Percentiles rank a stretch among this genome's conserved stretches.
Evolutionary conservation across 1,140 invertebrate genomes (phyloP).

Genomic region (Vanessa atalanta): DNA sequence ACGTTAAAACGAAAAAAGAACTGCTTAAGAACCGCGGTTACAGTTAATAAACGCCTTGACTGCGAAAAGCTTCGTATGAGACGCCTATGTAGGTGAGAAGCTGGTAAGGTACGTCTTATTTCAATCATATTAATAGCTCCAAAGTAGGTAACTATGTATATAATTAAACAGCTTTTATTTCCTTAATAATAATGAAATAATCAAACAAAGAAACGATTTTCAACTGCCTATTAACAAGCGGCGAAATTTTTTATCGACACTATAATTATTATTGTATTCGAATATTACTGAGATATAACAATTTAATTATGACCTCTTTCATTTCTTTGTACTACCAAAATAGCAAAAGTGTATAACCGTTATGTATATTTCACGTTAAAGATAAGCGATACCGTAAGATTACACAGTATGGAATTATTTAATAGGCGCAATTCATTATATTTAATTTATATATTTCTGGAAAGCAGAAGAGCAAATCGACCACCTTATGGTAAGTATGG

Average conservation of each 20-base stretch:
- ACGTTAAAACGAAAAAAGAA: too few species aligned
- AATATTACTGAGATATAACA: conserved; percentile 21
- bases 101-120: too few species aligned
- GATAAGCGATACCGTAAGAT: conserved; percentile 30
- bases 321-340: conserved; percentile 11
- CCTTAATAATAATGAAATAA: neutral
- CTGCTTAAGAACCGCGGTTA: too few species aligned
- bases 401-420: conserved; percentile 15
- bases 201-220: neutral
- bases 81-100: too few species aligned
- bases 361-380: conserved; percentile 29
- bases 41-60: too few species aligned
- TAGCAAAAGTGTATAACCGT: conserved; percentile 22
- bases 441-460: neutral
- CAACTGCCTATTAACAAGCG: conserved; percentile 10
- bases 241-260: neutral
- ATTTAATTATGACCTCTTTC: conserved; percentile 21
- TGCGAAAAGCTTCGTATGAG: too few species aligned
- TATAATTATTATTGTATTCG: conserved; percentile 18
- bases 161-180: neutral
- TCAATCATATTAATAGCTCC: neutral
- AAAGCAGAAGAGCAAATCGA: too few species aligned
- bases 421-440: conserved; percentile 21
- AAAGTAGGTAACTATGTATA: neutral
- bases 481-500: too few species aligned